Conservation (phyloP, 2,113 vertebrate species). For the Gnathonemus longibarbis region DNA sequence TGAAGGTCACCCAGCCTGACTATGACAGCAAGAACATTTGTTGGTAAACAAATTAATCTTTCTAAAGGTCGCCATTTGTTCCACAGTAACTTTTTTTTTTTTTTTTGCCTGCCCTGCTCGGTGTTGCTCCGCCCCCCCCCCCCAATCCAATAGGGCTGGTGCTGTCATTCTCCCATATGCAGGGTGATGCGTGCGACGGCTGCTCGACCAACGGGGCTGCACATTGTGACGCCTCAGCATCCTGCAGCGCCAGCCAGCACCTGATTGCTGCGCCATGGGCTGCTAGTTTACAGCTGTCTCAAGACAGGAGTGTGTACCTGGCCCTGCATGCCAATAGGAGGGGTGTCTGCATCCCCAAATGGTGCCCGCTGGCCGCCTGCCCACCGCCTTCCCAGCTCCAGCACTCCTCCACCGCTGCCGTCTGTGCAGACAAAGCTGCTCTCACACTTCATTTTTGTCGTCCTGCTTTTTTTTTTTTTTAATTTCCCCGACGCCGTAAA, state of each 20-base stretch:
- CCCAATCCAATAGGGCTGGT: constrained; percentile 58
- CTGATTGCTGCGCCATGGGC: constrained; percentile 94
- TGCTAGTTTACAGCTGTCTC: constrained; percentile 96
- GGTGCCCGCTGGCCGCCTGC: constrained; percentile 79
- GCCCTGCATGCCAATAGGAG: constrained; percentile 90
- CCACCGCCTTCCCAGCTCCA: constrained; percentile 69
- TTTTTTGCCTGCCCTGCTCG: not conserved
- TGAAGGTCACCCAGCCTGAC: constrained; percentile 83
- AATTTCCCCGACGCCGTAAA: constrained; percentile 33
- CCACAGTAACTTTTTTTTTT: constrained; percentile 54
- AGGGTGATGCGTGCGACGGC: constrained; percentile 65
- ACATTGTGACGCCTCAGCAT: constrained; percentile 79
- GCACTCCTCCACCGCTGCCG: constrained; percentile 63
- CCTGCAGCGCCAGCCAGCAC: constrained; percentile 72
- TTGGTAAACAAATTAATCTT: constrained; percentile 96
- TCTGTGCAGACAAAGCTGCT: constrained; percentile 60
- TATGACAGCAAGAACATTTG: constrained; percentile 74
- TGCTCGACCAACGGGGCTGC: constrained; percentile 61
- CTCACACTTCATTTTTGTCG: constrained; percentile 38
- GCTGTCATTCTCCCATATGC: constrained; percentile 72
- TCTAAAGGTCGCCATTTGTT: constrained; percentile 93
- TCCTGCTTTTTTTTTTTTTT: constrained; percentile 35
- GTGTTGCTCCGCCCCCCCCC: constrained; percentile 23
- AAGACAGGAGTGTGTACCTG: constrained; percentile 75
- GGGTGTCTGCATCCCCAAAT: constrained; percentile 68